A percentile compares a stretch with the other conserved stretches of the same genome.
Evolutionary conservation across 2,797 vertebrate genomes (phyloP).

Genomic region (Garrulus glandarius): DNA sequence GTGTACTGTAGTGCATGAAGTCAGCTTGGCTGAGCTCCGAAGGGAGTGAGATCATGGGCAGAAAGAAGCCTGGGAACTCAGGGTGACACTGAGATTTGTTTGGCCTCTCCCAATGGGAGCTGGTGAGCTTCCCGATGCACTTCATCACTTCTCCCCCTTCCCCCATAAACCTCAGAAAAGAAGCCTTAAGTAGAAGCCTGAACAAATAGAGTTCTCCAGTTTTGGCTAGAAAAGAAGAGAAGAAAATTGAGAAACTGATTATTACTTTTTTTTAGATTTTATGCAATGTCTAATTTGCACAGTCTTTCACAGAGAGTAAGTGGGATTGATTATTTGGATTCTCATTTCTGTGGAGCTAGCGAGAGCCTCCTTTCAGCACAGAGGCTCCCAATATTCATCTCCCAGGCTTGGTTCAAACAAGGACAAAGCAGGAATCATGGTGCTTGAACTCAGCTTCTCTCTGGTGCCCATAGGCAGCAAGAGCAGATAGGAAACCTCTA

Average conservation of each 20-base stretch:
- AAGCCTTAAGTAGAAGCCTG: background rate
- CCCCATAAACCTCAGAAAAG: background rate
- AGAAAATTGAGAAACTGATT: background rate
- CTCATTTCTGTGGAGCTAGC: background rate
- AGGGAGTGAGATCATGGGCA: background rate
- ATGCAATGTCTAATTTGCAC: background rate
- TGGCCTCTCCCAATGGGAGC: background rate
- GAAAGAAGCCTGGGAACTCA: background rate
- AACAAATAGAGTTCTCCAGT: background rate
- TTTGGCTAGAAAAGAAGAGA: background rate
- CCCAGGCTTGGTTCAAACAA: background rate
- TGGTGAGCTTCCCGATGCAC: background rate
- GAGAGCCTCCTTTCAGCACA: background rate
- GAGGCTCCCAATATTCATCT: background rate
- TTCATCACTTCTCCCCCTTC: background rate
- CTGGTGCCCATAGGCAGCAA: background rate
- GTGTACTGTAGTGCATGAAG: background rate
- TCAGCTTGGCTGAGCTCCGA: background rate
- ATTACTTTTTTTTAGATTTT: background rate
- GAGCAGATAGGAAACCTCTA: background rate
- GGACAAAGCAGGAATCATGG: background rate
- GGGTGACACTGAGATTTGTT: background rate
- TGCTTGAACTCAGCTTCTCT: background rate
- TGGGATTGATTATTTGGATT: background rate
- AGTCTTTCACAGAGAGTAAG: background rate